These are phyloP conservation scores for Pelagia noctiluca DNA, from an alignment of 30 jellyfish, hydroid and myxozoan species.

Conservation along the genomic window DNA sequence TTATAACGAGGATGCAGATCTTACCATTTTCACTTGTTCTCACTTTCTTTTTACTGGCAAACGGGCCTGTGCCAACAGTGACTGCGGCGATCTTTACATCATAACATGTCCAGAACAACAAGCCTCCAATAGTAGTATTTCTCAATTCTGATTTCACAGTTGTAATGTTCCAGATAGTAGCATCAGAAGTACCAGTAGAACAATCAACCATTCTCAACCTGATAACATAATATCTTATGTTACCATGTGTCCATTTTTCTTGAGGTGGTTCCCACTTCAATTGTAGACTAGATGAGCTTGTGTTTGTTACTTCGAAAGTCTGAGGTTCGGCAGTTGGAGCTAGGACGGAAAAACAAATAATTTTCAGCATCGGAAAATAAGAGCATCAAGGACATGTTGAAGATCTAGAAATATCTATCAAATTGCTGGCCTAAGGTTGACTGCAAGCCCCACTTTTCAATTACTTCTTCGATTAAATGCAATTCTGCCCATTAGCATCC, in stretches of 20 bases:
- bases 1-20: neutral
- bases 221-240: neutral
- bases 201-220: neutral
- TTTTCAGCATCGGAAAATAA: too few species aligned
- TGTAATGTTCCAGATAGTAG: neutral
- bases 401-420: too few species aligned
- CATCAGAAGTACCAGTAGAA: neutral
- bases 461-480: too few species aligned
- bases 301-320: neutral
- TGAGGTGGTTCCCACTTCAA: neutral
- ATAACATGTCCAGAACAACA: constrained; percentile 20
- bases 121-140: neutral
- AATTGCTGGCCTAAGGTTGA: too few species aligned
- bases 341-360: neutral
- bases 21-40: constrained; percentile 39
- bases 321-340: constrained; percentile 16
- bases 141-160: too few species aligned
- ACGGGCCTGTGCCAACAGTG: constrained; percentile 24
- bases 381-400: too few species aligned
- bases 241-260: neutral
- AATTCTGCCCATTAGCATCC: too few species aligned
- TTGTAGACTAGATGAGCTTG: constrained; percentile 9
- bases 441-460: too few species aligned
- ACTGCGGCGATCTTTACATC: constrained; percentile 11
- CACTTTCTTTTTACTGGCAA: neutral